phyloP scores from a whole-genome alignment of 2,888 invertebrate species.

The Liposcelis brunnea region DNA sequence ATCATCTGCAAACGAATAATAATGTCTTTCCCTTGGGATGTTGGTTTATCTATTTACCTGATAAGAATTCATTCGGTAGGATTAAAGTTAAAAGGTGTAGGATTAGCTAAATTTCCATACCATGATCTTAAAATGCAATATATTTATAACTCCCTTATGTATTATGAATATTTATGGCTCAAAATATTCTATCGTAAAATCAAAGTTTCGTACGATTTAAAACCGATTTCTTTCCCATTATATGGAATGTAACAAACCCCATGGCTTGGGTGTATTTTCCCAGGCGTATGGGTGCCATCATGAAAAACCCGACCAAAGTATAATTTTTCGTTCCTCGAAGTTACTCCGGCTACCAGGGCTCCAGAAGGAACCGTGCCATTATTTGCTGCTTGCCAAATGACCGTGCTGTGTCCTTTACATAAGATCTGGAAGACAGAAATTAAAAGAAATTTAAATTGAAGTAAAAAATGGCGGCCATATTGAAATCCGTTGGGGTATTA shows the following conservation, averaged over 20 bases:
- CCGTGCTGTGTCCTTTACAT: conserved; percentile 33
- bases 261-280: conserved; percentile 31
- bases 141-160: no score
- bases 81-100: no score
- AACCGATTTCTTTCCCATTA: conserved; percentile 17
- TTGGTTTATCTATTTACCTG: no score
- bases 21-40: no score
- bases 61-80: no score
- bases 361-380: conserved; percentile 43
- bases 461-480: background rate
- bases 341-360: conserved; percentile 46
- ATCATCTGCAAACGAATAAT: no score
- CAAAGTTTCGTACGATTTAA: conserved; percentile 18
- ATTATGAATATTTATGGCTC: no score
- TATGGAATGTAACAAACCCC: conserved; percentile 19
- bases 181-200: conserved; percentile 10
- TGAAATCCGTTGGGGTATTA: background rate
- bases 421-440: conserved; percentile 31
- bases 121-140: no score
- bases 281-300: conserved; percentile 47
- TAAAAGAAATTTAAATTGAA: background rate
- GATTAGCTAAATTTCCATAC: no score
- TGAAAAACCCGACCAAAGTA: conserved; percentile 49
- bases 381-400: conserved; percentile 44
- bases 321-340: conserved; percentile 44